Evolutionary conservation across 2,113 vertebrate species (phyloP).

Genomic region (human (Homo sapiens)): DNA sequence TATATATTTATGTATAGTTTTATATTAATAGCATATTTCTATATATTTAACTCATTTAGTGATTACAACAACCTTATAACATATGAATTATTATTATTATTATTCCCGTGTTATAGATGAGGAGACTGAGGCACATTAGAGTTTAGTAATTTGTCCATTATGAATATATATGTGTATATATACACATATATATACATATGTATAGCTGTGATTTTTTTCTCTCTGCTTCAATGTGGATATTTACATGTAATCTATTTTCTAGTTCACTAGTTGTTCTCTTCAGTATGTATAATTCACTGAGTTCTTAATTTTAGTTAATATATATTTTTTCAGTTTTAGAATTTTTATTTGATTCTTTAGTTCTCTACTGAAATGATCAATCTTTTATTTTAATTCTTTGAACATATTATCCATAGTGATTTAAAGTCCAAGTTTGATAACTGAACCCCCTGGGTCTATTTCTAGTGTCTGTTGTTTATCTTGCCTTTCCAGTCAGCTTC

Average conservation of each 20-base stretch:
- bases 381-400: conserved; percentile 32
- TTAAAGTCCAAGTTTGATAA: neutral
- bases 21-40: neutral
- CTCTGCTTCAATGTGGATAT: neutral
- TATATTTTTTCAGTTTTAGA: neutral
- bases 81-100: neutral
- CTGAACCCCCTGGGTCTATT: neutral
- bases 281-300: neutral
- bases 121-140: neutral
- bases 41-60: neutral
- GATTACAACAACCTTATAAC: neutral
- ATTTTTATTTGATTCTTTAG: conserved; percentile 42
- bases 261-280: neutral
- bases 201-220: neutral
- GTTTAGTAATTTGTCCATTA: neutral
- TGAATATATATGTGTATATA: neutral
- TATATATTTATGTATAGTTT: neutral
- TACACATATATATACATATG: too few species aligned
- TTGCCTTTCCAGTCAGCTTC: neutral
- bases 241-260: neutral
- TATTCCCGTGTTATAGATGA: neutral
- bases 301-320: neutral
- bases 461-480: neutral
- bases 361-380: neutral
- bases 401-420: neutral